phyloP scores from a whole-genome alignment of 1,140 invertebrate species.

The Holotrichia oblita region DNA sequence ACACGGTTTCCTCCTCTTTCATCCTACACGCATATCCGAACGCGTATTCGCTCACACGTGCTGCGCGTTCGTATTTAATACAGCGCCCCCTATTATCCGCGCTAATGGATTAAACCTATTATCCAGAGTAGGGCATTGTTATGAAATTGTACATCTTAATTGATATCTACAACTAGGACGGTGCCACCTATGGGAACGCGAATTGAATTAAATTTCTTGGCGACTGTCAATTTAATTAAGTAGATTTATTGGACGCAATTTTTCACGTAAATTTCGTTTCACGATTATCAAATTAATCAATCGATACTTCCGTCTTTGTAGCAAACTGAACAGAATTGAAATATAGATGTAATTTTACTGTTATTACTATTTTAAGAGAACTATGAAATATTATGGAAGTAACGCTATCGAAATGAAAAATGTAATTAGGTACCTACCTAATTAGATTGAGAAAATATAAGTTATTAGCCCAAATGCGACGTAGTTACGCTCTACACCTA shows the following conservation, averaged over 20 bases:
- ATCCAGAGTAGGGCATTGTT: conserved; percentile 38
- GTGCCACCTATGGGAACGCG: conserved; percentile 26
- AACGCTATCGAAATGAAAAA: no score
- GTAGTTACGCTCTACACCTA: no score
- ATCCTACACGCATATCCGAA: neutral
- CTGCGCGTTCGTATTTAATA: conserved; percentile 17
- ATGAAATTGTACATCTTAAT: conserved; percentile 40
- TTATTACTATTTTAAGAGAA: no score
- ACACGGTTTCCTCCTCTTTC: neutral
- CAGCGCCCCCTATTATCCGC: conserved; percentile 39
- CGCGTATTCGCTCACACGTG: neutral
- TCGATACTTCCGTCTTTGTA: conserved; percentile 11
- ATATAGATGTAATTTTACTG: neutral
- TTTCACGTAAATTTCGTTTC: conserved; percentile 33
- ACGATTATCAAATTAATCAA: conserved; percentile 22
- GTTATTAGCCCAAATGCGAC: no score
- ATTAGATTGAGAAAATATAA: no score
- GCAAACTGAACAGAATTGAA: neutral
- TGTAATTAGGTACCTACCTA: no score
- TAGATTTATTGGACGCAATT: conserved; percentile 32
- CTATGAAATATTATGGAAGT: no score
- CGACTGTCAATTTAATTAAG: conserved; percentile 30
- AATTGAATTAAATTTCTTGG: conserved; percentile 29
- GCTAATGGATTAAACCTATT: conserved; percentile 45
- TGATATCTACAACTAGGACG: conserved; percentile 28